Percentiles rank a stretch among this genome's conserved stretches.
These are phyloP conservation scores for Myiozetetes cayanensis DNA, from an alignment of 2,113 vertebrate genomes.

Conservation along the genomic window DNA sequence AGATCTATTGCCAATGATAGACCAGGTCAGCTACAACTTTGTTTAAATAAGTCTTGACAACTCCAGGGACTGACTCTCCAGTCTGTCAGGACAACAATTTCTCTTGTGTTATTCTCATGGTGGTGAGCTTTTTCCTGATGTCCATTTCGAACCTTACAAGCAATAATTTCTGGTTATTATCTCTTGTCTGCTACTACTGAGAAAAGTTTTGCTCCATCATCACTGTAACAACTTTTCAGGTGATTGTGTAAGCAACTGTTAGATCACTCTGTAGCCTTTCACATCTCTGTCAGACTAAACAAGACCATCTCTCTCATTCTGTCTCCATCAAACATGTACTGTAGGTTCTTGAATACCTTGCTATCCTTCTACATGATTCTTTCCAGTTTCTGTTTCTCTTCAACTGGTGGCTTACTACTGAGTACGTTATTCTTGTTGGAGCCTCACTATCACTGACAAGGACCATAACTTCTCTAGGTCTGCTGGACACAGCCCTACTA, in stretches of 20 bases:
- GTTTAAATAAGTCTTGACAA: background rate
- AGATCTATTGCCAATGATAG: background rate
- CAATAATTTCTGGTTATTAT: background rate
- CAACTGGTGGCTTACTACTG: accelerated
- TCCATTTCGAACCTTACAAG: background rate
- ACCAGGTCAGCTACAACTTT: background rate
- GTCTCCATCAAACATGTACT: background rate
- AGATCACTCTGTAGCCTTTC: background rate
- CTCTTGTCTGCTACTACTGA: background rate
- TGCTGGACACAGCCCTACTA: background rate
- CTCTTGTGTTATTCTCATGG: background rate
- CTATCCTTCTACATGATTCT: accelerated
- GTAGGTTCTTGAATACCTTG: background rate
- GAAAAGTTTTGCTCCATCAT: background rate
- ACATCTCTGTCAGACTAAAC: background rate
- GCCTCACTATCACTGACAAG: background rate
- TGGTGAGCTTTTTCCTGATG: accelerated
- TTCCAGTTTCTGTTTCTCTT: background rate
- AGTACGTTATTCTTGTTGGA: background rate
- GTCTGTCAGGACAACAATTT: background rate
- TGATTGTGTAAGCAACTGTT: background rate
- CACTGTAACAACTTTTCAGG: background rate
- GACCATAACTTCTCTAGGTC: background rate
- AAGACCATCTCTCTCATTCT: background rate
- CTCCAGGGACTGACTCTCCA: background rate